Evolutionary conservation across 2,888 invertebrate genomes (phyloP).

Genomic region (Caenorhabditis doughertyi): DNA sequence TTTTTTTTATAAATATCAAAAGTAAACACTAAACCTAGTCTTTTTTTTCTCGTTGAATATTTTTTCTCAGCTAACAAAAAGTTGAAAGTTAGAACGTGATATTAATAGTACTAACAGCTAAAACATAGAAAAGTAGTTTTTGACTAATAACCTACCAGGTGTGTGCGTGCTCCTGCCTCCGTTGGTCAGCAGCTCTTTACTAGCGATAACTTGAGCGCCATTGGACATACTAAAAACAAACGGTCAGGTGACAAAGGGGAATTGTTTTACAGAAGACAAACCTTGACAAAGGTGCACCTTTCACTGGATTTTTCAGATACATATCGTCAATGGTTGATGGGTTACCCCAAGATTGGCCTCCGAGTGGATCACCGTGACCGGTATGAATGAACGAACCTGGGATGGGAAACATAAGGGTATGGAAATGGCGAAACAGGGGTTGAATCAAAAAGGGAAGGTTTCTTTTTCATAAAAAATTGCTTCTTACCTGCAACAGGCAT

Average conservation of each 20-base stretch:
- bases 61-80: not conserved
- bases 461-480: not conserved
- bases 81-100: conserved; percentile 7
- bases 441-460: not conserved
- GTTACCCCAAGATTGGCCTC: conserved; percentile 89
- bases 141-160: conserved; percentile 26
- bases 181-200: conserved; percentile 52
- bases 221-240: conserved; percentile 48
- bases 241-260: conserved; percentile 20
- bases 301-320: conserved; percentile 80
- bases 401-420: conserved; percentile 29
- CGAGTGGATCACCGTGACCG: conserved; percentile 83
- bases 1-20: conserved; percentile 22
- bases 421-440: not conserved
- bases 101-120: conserved; percentile 4
- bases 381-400: conserved; percentile 89
- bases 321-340: conserved; percentile 88
- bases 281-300: conserved; percentile 67
- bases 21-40: conserved; percentile 13
- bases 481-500: conserved; percentile 56
- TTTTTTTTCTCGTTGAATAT: conserved; percentile 6
- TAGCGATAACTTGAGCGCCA: conserved; percentile 55
- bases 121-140: conserved; percentile 3
- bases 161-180: conserved; percentile 46
- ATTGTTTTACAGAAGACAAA: conserved; percentile 13